A percentile compares a stretch with the other conserved stretches of the same genome.
Conservation (phyloP, 2,113 vertebrate species). For the Rhabdornis inornatus region DNA sequence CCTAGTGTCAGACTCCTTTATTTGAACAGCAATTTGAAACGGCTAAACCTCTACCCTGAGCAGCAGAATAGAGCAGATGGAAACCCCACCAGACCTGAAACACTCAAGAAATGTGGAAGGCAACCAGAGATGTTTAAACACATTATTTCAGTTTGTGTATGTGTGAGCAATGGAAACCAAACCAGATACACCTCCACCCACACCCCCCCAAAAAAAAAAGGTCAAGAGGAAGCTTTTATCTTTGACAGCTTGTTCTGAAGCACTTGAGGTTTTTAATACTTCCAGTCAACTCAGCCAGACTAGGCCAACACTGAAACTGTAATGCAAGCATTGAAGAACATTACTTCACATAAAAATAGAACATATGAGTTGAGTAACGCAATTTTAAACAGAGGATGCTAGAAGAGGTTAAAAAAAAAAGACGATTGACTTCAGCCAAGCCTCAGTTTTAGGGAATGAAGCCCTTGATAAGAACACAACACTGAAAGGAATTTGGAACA, state of each 20-base stretch:
- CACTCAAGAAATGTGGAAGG: neutral
- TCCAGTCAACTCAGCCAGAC: neutral
- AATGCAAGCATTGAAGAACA: neutral
- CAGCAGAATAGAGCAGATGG: neutral
- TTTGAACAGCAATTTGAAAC: neutral
- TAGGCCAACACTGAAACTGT: neutral
- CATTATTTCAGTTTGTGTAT: neutral
- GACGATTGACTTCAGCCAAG: neutral
- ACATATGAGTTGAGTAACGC: neutral
- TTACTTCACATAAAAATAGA: neutral
- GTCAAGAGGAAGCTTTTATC: neutral
- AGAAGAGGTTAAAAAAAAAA: neutral
- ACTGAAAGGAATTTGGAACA: neutral
- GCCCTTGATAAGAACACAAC: neutral
- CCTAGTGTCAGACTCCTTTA: neutral
- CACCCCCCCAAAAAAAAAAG: neutral
- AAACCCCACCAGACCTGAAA: neutral
- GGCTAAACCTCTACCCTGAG: neutral
- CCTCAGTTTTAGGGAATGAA: neutral
- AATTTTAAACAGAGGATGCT: neutral
- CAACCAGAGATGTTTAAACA: neutral
- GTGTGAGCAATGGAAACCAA: neutral
- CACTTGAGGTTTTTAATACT: neutral
- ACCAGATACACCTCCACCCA: neutral
- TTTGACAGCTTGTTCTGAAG: neutral